These are phyloP conservation scores for Pseudolaguvia tuberculata DNA, from an alignment of 2,113 vertebrate genomes.

Conservation along the genomic window DNA sequence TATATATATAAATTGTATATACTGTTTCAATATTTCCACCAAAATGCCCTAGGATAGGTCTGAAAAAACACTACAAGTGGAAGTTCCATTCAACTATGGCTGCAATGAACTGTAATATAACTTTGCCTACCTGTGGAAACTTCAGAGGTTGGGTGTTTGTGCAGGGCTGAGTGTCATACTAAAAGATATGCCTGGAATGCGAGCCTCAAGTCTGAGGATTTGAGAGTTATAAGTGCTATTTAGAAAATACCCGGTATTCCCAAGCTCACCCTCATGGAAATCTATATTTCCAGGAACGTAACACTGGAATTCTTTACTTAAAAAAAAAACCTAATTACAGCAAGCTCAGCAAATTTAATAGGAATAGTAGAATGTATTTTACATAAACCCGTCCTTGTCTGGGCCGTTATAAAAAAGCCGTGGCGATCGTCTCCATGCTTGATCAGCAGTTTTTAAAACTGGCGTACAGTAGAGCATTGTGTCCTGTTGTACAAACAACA, in stretches of 20 bases:
- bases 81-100: neutral
- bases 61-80: conserved; percentile 11
- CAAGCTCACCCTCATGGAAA: conserved; percentile 43
- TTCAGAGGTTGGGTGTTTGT: conserved; percentile 39
- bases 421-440: conserved; percentile 18
- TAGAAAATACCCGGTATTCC: conserved; percentile 60
- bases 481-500: conserved; percentile 21
- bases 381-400: conserved; percentile 6
- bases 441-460: conserved; percentile 36
- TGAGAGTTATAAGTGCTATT: conserved; percentile 66
- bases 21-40: conserved; percentile 8
- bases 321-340: neutral
- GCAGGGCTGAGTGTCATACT: conserved; percentile 57
- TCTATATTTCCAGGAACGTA: conserved; percentile 46
- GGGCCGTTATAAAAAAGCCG: conserved; percentile 1
- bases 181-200: conserved; percentile 66
- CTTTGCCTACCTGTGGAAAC: conserved; percentile 59
- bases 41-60: conserved; percentile 27
- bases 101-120: neutral
- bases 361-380: conserved; percentile 11
- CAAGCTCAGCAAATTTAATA: neutral
- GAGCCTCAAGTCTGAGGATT: conserved; percentile 58
- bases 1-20: neutral
- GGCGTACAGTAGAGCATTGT: conserved; percentile 38
- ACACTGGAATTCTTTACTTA: conserved; percentile 1